Conservation (phyloP, 2,113 vertebrate species). For the Ia io region DNA sequence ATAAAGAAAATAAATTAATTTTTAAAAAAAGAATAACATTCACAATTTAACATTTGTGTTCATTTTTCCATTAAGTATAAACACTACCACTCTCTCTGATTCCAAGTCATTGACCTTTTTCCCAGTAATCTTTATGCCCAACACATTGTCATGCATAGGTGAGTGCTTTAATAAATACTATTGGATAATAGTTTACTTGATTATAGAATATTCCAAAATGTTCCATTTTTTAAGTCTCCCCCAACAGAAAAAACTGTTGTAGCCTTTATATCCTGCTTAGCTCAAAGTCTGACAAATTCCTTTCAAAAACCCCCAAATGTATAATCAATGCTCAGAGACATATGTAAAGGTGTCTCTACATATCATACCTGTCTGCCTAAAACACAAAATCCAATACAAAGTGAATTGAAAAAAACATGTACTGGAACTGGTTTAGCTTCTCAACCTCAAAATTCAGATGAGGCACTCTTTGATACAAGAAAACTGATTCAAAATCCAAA, state of each 20-base stretch:
- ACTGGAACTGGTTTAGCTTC: conserved; percentile 22
- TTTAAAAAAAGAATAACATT: not conserved
- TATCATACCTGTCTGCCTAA: not conserved
- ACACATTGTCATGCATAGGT: conserved; percentile 44
- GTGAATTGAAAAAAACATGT: not conserved
- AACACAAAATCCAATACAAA: conserved; percentile 23
- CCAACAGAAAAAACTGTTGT: conserved; percentile 41
- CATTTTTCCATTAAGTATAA: conserved; percentile 42
- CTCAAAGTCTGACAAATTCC: not conserved
- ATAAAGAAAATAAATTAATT: no score
- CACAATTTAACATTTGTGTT: conserved; percentile 25
- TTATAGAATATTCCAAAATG: conserved; percentile 60
- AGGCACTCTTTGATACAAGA: not conserved
- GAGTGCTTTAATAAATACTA: conserved; percentile 53
- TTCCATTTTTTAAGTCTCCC: conserved; percentile 28
- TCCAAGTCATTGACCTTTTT: conserved; percentile 52
- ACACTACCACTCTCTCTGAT: conserved; percentile 36
- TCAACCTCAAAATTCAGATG: not conserved
- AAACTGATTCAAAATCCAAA: conserved; percentile 54
- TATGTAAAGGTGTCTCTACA: not conserved
- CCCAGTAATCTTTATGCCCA: conserved; percentile 30
- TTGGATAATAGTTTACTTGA: conserved; percentile 46
- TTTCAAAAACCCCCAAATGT: not conserved
- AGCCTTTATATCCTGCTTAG: conserved; percentile 31
- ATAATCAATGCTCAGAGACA: conserved; percentile 14